These are phyloP conservation scores for Labia minor DNA, from an alignment of 2,888 invertebrate species.

Conservation along the genomic window DNA sequence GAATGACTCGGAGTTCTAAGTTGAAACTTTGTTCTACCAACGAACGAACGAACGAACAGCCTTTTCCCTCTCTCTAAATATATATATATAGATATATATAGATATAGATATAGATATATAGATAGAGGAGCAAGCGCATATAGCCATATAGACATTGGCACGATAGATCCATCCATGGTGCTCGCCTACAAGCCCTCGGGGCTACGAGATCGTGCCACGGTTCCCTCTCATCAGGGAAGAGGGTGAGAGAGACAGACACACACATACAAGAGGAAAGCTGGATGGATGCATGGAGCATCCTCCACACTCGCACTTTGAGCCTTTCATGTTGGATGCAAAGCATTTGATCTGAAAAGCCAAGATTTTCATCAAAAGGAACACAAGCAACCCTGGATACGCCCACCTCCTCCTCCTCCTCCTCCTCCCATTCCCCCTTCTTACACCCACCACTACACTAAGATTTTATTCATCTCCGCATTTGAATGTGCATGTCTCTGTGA, in stretches of 20 bases:
- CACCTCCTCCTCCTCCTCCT: slow-evolving; percentile 21
- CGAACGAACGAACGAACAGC: no score
- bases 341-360: slow-evolving; percentile 13
- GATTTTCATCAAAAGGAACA: slow-evolving; percentile 14
- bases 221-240: background rate
- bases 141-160: no score
- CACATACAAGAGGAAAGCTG: background rate
- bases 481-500: no score
- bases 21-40: slow-evolving; percentile 1
- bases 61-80: background rate
- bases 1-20: background rate
- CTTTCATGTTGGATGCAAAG: slow-evolving; percentile 3
- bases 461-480: slow-evolving; percentile 29
- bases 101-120: no score
- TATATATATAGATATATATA: no score
- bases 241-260: background rate
- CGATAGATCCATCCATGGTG: no score
- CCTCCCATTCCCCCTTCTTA: slow-evolving; percentile 17
- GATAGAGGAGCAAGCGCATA: no score
- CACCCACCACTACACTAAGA: slow-evolving; percentile 28
- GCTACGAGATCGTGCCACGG: background rate
- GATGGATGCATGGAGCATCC: background rate
- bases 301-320: background rate
- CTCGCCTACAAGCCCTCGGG: slow-evolving; percentile 6
- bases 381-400: background rate